These are phyloP conservation scores for Cephus pulcher DNA, from an alignment of 2,888 invertebrate species.

Conservation along the genomic window DNA sequence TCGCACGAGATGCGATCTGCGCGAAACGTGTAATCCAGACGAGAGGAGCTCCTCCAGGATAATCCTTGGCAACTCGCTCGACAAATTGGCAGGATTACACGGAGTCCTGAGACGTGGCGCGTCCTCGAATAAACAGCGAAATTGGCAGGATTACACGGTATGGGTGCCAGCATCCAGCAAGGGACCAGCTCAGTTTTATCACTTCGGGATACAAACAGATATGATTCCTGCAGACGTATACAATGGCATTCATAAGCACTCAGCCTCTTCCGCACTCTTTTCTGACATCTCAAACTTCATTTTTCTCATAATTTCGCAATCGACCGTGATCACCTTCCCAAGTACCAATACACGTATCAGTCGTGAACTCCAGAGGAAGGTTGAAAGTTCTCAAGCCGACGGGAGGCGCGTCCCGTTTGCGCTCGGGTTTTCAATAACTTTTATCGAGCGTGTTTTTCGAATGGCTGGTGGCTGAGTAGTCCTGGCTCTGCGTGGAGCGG, in stretches of 20 bases:
- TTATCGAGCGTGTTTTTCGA: slow-evolving; percentile 18
- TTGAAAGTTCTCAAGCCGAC: slow-evolving; percentile 12
- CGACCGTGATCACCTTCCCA: too few relatives aligned
- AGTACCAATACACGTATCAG: too few relatives aligned
- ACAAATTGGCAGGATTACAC: slow-evolving; percentile 62
- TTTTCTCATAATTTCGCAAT: too few relatives aligned
- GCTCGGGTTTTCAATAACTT: slow-evolving; percentile 27
- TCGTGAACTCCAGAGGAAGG: neutral
- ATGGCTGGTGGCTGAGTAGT: neutral
- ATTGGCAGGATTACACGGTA: slow-evolving; percentile 60
- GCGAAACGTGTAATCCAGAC: too few relatives aligned
- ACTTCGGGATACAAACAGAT: too few relatives aligned
- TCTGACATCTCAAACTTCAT: too few relatives aligned
- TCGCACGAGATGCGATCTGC: neutral
- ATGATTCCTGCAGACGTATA: too few relatives aligned
- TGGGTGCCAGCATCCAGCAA: too few relatives aligned
- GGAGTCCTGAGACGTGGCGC: slow-evolving; percentile 52
- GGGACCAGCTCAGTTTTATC: too few relatives aligned
- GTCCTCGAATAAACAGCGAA: slow-evolving; percentile 47
- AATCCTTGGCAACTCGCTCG: slow-evolving; percentile 39
- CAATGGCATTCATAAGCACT: too few relatives aligned
- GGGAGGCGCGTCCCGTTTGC: slow-evolving; percentile 30
- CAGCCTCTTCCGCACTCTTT: too few relatives aligned
- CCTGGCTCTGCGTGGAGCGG: too few relatives aligned
- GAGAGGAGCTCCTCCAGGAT: slow-evolving; percentile 23